Percentiles rank a stretch among this genome's conserved stretches.
Conservation (phyloP, 2,113 vertebrate species). For the Cervus canadensis region DNA sequence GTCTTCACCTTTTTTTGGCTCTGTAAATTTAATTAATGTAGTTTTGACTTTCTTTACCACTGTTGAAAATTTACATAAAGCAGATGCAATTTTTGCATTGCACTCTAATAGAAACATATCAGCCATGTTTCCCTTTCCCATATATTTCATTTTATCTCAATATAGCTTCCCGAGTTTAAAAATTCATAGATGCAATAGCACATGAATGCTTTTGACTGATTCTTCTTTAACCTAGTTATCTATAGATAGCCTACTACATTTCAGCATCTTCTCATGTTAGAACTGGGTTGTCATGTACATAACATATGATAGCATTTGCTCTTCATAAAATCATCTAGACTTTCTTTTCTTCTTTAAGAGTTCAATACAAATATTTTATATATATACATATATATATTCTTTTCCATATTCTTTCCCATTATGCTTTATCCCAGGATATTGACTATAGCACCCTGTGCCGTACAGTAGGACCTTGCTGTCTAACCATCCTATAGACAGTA, state of each 20-base stretch:
- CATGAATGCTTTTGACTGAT: neutral
- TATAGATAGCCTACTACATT: neutral
- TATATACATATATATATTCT: neutral
- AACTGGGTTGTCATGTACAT: neutral
- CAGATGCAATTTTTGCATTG: conserved; percentile 27
- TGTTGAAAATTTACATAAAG: conserved; percentile 58
- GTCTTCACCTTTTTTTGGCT: conserved; percentile 41
- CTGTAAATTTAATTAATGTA: conserved; percentile 63
- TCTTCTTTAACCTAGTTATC: neutral
- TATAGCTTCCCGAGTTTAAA: neutral
- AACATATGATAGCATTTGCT: neutral
- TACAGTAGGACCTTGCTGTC: neutral
- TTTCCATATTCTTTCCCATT: neutral
- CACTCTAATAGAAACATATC: conserved; percentile 41
- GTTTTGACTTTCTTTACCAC: conserved; percentile 27
- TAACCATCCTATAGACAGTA: neutral
- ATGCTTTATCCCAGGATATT: neutral
- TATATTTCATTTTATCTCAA: conserved; percentile 48
- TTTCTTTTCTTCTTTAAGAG: neutral
- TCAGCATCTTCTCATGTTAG: neutral
- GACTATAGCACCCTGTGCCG: neutral
- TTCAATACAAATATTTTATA: neutral
- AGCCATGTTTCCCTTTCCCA: conserved; percentile 28
- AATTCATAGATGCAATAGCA: neutral
- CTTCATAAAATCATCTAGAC: neutral